Percentiles rank a stretch among this genome's conserved stretches.
phyloP scores from a whole-genome alignment of 2,888 invertebrate species.

The Unio delphinus region DNA sequence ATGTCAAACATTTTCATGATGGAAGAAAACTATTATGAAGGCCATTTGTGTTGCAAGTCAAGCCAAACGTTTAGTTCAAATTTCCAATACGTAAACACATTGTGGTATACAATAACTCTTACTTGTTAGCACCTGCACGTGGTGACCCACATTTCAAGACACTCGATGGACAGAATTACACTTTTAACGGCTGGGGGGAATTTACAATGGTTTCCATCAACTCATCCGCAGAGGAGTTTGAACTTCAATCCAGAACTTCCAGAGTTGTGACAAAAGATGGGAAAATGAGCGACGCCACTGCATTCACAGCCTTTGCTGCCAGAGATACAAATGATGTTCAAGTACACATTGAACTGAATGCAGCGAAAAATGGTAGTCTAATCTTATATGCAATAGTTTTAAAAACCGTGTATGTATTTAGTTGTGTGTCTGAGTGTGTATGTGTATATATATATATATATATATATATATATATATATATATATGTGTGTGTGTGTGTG shows the following conservation, averaged over 20 bases:
- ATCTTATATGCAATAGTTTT: too few relatives aligned
- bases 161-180: slow-evolving; percentile 2
- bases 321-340: slow-evolving; percentile 1
- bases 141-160: slow-evolving; percentile 8
- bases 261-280: slow-evolving; percentile 2
- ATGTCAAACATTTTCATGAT: too few relatives aligned
- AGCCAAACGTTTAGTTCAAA: too few relatives aligned
- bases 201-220: neutral
- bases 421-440: too few relatives aligned
- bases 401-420: too few relatives aligned
- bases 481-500: too few relatives aligned
- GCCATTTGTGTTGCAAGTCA: too few relatives aligned
- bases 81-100: too few relatives aligned
- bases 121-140: neutral
- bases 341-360: slow-evolving; percentile 8
- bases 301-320: slow-evolving; percentile 11
- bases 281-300: slow-evolving; percentile 2
- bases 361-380: slow-evolving; percentile 3
- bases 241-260: slow-evolving; percentile 8
- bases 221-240: neutral
- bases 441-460: too few relatives aligned
- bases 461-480: too few relatives aligned
- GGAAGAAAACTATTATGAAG: too few relatives aligned
- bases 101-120: too few relatives aligned
- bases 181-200: slow-evolving; percentile 3